Base-by-base conservation (phyloP, 1,140 invertebrate species). In the Drosophila sp. region DNA sequence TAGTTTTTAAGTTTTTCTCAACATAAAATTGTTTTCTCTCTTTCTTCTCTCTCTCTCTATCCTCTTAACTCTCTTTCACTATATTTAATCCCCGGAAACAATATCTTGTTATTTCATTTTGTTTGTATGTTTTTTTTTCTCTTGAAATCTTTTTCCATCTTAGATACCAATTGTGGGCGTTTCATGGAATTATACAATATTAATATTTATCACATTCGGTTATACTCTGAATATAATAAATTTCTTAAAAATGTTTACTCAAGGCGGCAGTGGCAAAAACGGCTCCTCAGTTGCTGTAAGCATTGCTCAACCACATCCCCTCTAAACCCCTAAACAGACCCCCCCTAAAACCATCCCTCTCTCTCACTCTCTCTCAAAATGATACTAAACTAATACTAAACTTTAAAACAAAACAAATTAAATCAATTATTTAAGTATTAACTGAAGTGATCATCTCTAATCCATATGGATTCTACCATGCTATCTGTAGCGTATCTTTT, bases 261-360 rank as follows among this genome's bases (percentile, higher is more conserved):
- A 95, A 90, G 98, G 98, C 91, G 98, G 98, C 92, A 95, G 97
- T 85, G 98, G 98, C 86, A 99, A 98, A 95, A 99, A 99, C 94
- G 98, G 98, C 93, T 97, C 96, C 82, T 96, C 96, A 86, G 96
- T 97, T 92, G 96, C 96, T 93, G 96, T 96, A 96, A 96, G 96
- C 83, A 92, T 91, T 76, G 79, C 72, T 58, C 32, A 7, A 66
- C 38, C 70, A 41, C 54, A 55, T 23, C 6, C 56, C n/a, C 56
- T 35, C 30, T 6, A 29, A 7, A 1, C 33, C 44, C 57, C 56
- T 75, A 38, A 10, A 38, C 8, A 38, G 3, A 11, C 38, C 33
- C 27, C 32, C 57, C 44, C 25, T 50, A 7, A 54, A 35, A 38
- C 2, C 3, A 23, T 3, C 6, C 56, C 32, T 35, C 41, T 33